Evolutionary conservation across 1,140 invertebrate species (phyloP), one percentile per base, ranked within the genome.

Genomic region (Gryllus bimaculatus): DNA sequence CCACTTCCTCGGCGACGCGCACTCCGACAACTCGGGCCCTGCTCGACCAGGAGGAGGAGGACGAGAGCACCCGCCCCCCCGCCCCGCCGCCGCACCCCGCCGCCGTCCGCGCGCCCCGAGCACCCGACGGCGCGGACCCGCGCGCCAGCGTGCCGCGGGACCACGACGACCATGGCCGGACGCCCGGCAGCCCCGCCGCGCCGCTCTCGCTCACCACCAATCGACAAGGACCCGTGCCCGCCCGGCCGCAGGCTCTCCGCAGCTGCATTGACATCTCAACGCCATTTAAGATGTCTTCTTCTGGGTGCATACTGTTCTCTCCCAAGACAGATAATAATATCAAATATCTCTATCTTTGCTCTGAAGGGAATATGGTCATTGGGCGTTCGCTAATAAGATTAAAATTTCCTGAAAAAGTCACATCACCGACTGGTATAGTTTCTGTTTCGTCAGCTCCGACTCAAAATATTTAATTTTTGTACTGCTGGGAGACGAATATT

Each of bases 141-240:
- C 54, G 76, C 7, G 73, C 66, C 26, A n/a, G n/a, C n/a, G 54
- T 74, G n/a, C 66, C 48, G 26, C 76, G 76, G 20, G 80, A 8
- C 79, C 80, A 77, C 76, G 73, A 79, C 4, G 78, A 73, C n/a
- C 20, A 48, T 26, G 8, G 78, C 74, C 78, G 12, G n/a, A 78
- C 78, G 79, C 15, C 73, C 6, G 73, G n/a, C 8, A 80, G 79
- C 18, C 82, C 82, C 18, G 75, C 80, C 13, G 82, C 79, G 2
- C 83, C 83, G 26, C 80, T 83, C 12, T 83, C 83, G 12, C 80
- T 83, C 12, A 84, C 82, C 66, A 80, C 80, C 26, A 82, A 81
- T n/a, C 66, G 81, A 81, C 47, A 74, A 80, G 21, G 75, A 75
- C 74, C 80, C 54, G 54, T 66, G 54, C 18, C 54, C 10, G 54